Evolutionary conservation across 2,113 vertebrate genomes (phyloP), one percentile per base, ranked within the genome.

Genomic region (Gadus macrocephalus): DNA sequence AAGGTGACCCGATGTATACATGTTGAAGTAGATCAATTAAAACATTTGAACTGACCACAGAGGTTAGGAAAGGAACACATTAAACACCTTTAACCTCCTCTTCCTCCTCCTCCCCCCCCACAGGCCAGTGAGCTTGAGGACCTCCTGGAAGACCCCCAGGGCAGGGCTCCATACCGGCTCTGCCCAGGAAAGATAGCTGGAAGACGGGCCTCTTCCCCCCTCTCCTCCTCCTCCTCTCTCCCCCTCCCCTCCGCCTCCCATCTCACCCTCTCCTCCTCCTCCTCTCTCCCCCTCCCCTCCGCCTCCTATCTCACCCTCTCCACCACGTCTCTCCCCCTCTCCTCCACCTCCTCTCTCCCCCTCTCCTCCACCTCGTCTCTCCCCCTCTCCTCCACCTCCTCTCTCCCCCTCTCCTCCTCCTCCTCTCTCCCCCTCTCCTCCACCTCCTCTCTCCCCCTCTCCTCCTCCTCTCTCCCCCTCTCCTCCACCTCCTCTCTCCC

Each of bases 111-210:
- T 17, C 4, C 16, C 27, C 58, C 71, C 16, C 66, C 25, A 72
- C 91, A 97, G 95, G 90, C 93, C 87, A 95, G 92, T 31, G 96
- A 98, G 76, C 71, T 99, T 84, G 96, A 98, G 83, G 96, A 98
- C 88, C 95, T 99, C 82, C 90, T 99, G 91, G 94, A 98, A 80
- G 94, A 96, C 87, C 91, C 98, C 77, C 96, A 99, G 88, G 95
- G 93, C 76, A 93, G 31, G 78, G 9, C 9, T 91, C 89, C 95
- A 97, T 92, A 95, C 82, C 94, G 94, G 81, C 95, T 94, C 91
- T 92, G 93, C 15, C 27, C 67, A 2, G 70, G 27, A 49, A 84
- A 80, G 38, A 72, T 78, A 1, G 56, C 78, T 1, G 64, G 68
- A 70, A 70, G 94, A 35, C 92, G 73, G 84, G 83, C 68, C 89